A percentile compares a stretch with the other conserved stretches of the same genome.
phyloP scores from a whole-genome alignment of 2,888 invertebrate genomes.

The Mycalesis mineus region DNA sequence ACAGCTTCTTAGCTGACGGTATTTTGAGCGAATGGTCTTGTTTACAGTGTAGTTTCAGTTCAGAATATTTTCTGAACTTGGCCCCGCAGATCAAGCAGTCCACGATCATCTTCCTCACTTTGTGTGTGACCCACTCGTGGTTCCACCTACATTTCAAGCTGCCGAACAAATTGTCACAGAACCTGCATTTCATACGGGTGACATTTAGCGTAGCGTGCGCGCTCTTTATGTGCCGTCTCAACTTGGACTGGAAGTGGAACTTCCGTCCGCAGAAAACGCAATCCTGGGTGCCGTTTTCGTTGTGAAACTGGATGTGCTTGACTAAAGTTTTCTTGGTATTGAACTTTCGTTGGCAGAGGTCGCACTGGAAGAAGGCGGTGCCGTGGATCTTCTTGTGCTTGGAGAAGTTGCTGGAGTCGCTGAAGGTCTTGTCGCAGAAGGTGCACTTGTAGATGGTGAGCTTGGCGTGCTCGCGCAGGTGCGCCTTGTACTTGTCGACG shows the following conservation, averaged over 20 bases:
- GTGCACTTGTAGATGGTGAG: constrained; percentile 69
- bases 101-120: constrained; percentile 60
- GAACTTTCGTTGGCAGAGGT: constrained; percentile 67
- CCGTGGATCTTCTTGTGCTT: constrained; percentile 75
- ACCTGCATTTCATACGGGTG: constrained; percentile 50
- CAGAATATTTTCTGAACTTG: constrained; percentile 65
- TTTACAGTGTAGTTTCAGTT: constrained; percentile 57
- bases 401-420: constrained; percentile 73
- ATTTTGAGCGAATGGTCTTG: constrained; percentile 48
- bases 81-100: constrained; percentile 61
- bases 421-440: constrained; percentile 69
- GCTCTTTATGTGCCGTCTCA: constrained; percentile 63
- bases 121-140: constrained; percentile 67
- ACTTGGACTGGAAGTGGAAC: constrained; percentile 65
- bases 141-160: constrained; percentile 70
- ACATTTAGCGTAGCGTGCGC: constrained; percentile 45
- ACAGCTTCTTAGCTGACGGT: constrained; percentile 50
- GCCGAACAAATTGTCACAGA: constrained; percentile 51
- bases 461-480: constrained; percentile 68
- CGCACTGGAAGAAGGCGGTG: constrained; percentile 58
- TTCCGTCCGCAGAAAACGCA: constrained; percentile 54
- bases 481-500: constrained; percentile 67
- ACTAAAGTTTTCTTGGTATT: constrained; percentile 69
- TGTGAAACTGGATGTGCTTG: constrained; percentile 68
- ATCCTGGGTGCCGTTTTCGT: constrained; percentile 48